A percentile compares a stretch with the other conserved stretches of the same genome.
Conservation (phyloP, 2,113 vertebrate genomes). For the Merops nubicus region DNA sequence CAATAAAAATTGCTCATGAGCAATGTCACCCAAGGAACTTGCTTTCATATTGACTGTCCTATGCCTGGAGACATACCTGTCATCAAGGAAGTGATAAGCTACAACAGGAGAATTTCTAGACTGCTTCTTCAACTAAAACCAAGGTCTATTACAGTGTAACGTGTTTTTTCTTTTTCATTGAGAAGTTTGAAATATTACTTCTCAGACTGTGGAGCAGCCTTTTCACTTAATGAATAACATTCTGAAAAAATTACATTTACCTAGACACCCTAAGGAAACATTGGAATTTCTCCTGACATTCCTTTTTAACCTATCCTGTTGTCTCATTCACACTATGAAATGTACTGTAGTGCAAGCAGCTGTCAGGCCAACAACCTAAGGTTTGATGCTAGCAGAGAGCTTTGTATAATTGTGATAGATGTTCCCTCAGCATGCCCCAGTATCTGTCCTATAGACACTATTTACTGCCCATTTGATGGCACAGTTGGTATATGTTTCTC, state of each 20-base stretch:
- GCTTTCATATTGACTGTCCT: neutral
- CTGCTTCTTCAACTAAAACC: neutral
- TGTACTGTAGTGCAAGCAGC: neutral
- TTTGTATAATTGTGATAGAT: neutral
- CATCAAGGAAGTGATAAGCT: neutral
- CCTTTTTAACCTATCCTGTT: neutral
- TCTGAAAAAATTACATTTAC: neutral
- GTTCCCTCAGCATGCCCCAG: neutral
- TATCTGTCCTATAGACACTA: neutral
- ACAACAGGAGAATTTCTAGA: neutral
- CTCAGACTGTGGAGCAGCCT: neutral
- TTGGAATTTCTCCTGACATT: neutral
- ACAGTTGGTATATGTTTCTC: neutral
- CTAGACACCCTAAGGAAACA: neutral
- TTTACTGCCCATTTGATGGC: neutral
- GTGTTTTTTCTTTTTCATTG: neutral
- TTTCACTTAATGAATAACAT: neutral
- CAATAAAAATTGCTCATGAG: neutral
- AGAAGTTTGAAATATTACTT: neutral
- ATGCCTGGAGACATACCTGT: neutral
- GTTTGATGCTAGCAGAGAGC: neutral
- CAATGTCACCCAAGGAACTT: neutral
- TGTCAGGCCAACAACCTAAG: neutral
- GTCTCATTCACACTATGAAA: neutral
- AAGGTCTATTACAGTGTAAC: neutral